Evolutionary conservation across 2,888 invertebrate genomes (phyloP).

Genomic region (Vanessa cardui): DNA sequence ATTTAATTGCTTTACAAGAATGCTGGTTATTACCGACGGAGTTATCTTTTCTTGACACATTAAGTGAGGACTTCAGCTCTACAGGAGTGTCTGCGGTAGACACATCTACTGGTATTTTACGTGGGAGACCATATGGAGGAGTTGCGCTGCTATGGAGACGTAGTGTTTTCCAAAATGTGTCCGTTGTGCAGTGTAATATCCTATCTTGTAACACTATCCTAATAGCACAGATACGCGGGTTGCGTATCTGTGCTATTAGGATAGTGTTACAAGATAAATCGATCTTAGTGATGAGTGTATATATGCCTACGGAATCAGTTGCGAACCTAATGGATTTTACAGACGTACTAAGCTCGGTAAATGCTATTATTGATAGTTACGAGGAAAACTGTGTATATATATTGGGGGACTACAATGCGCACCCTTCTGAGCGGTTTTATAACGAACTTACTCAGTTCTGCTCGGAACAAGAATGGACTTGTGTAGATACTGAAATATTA

Average conservation of each 20-base stretch:
- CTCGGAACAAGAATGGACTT: slow-evolving; percentile 14
- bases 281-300: slow-evolving; percentile 36
- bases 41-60: neutral
- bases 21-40: neutral
- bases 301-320: slow-evolving; percentile 38
- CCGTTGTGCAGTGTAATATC: slow-evolving; percentile 31
- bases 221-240: too few relatives aligned
- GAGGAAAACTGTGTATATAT: slow-evolving; percentile 35
- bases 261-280: slow-evolving; percentile 12
- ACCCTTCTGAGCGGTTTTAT: slow-evolving; percentile 18
- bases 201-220: too few relatives aligned
- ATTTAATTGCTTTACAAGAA: neutral
- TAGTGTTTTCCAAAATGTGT: slow-evolving; percentile 32
- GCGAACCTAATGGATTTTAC: slow-evolving; percentile 36
- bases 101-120: slow-evolving; percentile 33
- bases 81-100: neutral
- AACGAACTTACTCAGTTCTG: slow-evolving; percentile 17
- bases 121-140: slow-evolving; percentile 25
- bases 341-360: slow-evolving; percentile 34
- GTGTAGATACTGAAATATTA: slow-evolving; percentile 29
- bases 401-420: slow-evolving; percentile 39
- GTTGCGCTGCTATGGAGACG: slow-evolving; percentile 33
- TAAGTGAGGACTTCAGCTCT: neutral
- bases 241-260: slow-evolving; percentile 30
- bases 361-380: slow-evolving; percentile 32